Evolutionary conservation across 2,888 invertebrate species (phyloP).

Genomic region (Archaeoteleia sp.): DNA sequence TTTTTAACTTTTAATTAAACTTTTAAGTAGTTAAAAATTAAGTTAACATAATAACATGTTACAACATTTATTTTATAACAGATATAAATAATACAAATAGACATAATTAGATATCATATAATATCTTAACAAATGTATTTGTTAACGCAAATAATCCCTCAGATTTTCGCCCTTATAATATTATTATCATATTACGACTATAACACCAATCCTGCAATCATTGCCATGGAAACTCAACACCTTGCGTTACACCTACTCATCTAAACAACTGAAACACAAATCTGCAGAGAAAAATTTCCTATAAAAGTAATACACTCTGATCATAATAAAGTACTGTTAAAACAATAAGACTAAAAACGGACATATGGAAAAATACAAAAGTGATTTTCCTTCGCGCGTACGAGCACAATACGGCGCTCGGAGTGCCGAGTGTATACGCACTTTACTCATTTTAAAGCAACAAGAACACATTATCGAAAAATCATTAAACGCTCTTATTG

Average conservation of each 20-base stretch:
- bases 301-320: background rate
- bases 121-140: too few species aligned
- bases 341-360: conserved; percentile 1
- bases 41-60: too few species aligned
- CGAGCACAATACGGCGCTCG: conserved; percentile 31
- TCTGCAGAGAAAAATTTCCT: conserved; percentile 18
- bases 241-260: conserved; percentile 28
- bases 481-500: conserved; percentile 58
- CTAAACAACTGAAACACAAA: conserved; percentile 36
- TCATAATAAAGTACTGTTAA: background rate
- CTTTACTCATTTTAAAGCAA: conserved; percentile 64
- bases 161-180: too few species aligned
- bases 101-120: too few species aligned
- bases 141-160: too few species aligned
- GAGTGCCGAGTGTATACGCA: conserved; percentile 56
- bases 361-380: conserved; percentile 12
- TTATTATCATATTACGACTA: too few species aligned
- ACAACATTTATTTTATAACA: too few species aligned
- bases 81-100: too few species aligned
- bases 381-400: conserved; percentile 1
- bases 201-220: conserved; percentile 33
- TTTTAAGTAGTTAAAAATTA: too few species aligned
- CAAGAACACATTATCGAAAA: conserved; percentile 67
- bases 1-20: too few species aligned
- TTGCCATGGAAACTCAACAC: conserved; percentile 43